Base-by-base conservation (phyloP, 2,113 vertebrate genomes). In the Pitta sordida region DNA sequence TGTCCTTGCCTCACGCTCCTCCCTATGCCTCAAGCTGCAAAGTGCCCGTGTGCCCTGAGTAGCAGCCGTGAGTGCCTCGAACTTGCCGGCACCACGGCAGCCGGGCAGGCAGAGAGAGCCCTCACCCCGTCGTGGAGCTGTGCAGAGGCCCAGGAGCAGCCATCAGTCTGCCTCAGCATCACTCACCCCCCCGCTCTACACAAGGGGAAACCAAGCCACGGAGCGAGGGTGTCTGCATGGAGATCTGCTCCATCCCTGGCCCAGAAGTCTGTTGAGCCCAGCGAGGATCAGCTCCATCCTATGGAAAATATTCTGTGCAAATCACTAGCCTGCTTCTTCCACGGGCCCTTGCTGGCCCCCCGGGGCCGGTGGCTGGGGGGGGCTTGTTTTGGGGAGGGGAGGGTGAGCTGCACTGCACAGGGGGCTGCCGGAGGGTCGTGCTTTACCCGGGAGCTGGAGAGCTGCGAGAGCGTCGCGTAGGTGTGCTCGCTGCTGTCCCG, bases 371-470 rank as follows among this genome's bases (percentile, higher is more conserved):
- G 92, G 34, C 89, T 34, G 39, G 13, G 56, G 13, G 56, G 34
- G 36, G 10, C 37, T 78, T 10, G 3, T 41, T 67, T 10, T 26
- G 56, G 65, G 67, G n/a, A 74, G 36, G 36, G 44, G n/a, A 76
- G 24, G 29, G 65, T 26, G 59, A 39, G 59, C 59, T 62, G 37
- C 37, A 20, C 59, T 62, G 59, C 59, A 62, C 11, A 18, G 79
- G 48, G 67, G 4, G 41, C 71, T 91, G 90, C 69, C 4, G 6
- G 48, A 26, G 75, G 64, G 69, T 86, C n/a, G 30, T 68, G 88
- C 91, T 96, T 97, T 97, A 98, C 98, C 98, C 97, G 93, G 96
- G 97, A 96, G 91, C 98, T 97, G 97, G 96, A 95, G 96, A 98
- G 97, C 96, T 98, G 97, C 89, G 89, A 98, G 96, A 97, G 91